A percentile compares a stretch with the other conserved stretches of the same genome.
Evolutionary conservation across 1,140 invertebrate genomes (phyloP).

Genomic region (Drosophila sulfurigaster): DNA sequence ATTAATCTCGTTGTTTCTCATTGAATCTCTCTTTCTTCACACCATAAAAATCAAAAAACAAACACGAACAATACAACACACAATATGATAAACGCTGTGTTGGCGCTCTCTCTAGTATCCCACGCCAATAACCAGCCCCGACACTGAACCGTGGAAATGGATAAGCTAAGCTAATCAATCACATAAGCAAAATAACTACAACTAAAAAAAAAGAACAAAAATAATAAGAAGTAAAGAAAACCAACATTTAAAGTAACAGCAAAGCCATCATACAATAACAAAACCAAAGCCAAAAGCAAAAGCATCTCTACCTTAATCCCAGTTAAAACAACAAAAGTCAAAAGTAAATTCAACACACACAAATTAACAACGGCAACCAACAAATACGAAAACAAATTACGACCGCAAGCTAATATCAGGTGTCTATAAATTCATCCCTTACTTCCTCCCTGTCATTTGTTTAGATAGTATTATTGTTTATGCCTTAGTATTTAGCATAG

Average conservation of each 20-base stretch:
- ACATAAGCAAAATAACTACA: constrained; percentile 22
- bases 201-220: constrained; percentile 31
- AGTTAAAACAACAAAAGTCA: constrained; percentile 30
- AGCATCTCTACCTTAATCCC: constrained; percentile 29
- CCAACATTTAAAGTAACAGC: constrained; percentile 1
- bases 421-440: constrained; percentile 48
- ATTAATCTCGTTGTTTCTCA: constrained; percentile 79
- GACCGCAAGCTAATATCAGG: constrained; percentile 51
- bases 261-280: constrained; percentile 18
- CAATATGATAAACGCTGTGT: constrained; percentile 15
- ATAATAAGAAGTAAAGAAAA: constrained; percentile 32
- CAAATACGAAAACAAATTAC: constrained; percentile 2
- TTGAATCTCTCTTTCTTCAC: constrained; percentile 67
- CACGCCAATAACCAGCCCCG: constrained; percentile 92
- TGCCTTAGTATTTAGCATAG: constrained; percentile 7
- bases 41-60: constrained; percentile 28
- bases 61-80: constrained; percentile 3
- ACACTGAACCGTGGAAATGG: constrained; percentile 94
- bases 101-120: constrained; percentile 87
- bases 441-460: constrained; percentile 6
- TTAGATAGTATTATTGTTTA: constrained; percentile 19
- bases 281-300: constrained; percentile 10
- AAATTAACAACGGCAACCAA: constrained; percentile 22
- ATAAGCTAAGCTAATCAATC: constrained; percentile 83
- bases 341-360: constrained; percentile 30